Evolutionary conservation across 2,888 invertebrate species (phyloP), one percentile per base, ranked within the genome.

Genomic region (Gari tellinella): DNA sequence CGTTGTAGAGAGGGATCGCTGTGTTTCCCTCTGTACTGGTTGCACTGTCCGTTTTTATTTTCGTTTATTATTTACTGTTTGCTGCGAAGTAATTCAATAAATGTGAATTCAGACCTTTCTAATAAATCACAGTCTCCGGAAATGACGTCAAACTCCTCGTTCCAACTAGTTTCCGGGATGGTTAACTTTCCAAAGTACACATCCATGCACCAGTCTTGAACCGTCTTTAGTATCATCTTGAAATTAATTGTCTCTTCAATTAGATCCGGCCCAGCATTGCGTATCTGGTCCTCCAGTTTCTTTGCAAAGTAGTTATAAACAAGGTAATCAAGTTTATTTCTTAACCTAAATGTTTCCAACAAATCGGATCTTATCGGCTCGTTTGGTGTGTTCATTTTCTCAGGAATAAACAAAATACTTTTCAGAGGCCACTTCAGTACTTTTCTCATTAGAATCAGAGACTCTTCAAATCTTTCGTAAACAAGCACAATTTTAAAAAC

Each of bases 401-500:
- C 48, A 8, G 60, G 37, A 17, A 48, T 5, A 17, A 38, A 49
- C n/a, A 60, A 49, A 19, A 60, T 60, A 37, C 48, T 37, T 15
- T 38, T 15, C 8, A 60, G 48, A n/a, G 10, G 17, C 60, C 60
- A 60, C 19, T 40, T 21, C 14, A 60, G 17, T 17, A 43, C 37
- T 1, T 48, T 26, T 60, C 48, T 60, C 60, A 60, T 60, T 8
- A 60, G 38, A 23, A 60, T 49, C 21, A 60, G 19, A 21, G 60
- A 60, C 37, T 60, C 60, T 14, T 60, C 60, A 49, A 60, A 60
- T 12, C 48, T 46, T 37, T 60, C 60, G 7, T 37, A 46, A 19
- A 60, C 14, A 31, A 60, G n/a, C 3, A 60, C 60, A 4, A 60
- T 31, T 21, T 49, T 19, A 8, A 60, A 37, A 1, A 43, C 31